These are phyloP conservation scores for Temnopleurus reevesii DNA, from an alignment of 53 echinoderm and acorn worm genomes.

Conservation along the genomic window DNA sequence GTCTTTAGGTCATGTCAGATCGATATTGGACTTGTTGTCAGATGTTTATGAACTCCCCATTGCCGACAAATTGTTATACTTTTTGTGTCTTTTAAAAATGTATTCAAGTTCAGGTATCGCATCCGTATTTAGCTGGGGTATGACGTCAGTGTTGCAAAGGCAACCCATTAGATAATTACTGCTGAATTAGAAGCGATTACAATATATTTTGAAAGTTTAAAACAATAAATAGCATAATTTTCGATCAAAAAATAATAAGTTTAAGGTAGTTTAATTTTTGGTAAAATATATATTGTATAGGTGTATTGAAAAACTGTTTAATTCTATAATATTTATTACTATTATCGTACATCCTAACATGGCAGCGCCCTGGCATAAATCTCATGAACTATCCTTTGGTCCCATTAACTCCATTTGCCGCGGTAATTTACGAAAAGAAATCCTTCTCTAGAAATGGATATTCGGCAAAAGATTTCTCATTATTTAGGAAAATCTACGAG, in stretches of 20 bases:
- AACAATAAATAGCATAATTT: too few relatives aligned
- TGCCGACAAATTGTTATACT: too few relatives aligned
- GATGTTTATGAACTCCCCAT: too few relatives aligned
- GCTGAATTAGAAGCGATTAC: background rate
- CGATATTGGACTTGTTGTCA: too few relatives aligned
- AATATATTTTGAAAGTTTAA: too few relatives aligned
- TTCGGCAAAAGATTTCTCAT: background rate
- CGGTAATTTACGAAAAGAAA: background rate
- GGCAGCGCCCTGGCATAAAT: conserved; percentile 30
- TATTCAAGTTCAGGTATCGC: too few relatives aligned
- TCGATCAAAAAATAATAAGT: background rate
- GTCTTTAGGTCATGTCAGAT: too few relatives aligned
- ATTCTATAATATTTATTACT: background rate
- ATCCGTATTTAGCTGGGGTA: too few relatives aligned
- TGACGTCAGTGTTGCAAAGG: conserved; percentile 61
- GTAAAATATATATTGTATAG: background rate
- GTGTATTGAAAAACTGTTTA: background rate
- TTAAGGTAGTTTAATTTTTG: background rate
- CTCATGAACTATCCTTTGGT: background rate
- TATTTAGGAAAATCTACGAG: conserved; percentile 58
- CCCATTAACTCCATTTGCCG: background rate
- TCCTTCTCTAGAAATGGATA: background rate
- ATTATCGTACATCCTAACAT: conserved; percentile 6
- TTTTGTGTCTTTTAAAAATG: too few relatives aligned
- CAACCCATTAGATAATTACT: conserved; percentile 18